Base-by-base conservation (phyloP, 1,140 invertebrate species). In the Leptopilina boulardi region DNA sequence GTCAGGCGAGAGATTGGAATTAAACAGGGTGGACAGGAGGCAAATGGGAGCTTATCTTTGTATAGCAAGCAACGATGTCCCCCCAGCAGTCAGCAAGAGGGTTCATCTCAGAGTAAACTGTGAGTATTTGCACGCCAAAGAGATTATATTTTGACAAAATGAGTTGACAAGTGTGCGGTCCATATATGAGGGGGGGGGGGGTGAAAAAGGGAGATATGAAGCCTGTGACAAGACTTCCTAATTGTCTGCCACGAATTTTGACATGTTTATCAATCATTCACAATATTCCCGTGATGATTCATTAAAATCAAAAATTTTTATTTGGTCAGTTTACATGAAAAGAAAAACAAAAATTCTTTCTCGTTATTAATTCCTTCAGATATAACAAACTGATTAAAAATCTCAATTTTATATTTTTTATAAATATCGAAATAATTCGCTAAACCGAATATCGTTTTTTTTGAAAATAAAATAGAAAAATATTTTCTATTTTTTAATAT, bases 11-110 rank as follows among this genome's bases (percentile, higher is more conserved):
- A 92, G 88, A 70, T 91, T 95, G 75, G 92, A 93, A 81, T 91
- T 96, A 81, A 92, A 92, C 77, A 93, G 92, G 82, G 92, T 95
- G 80, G 94, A 94, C 78, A 91, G 94, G 34, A 91, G 92, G 79
- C 94, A 95, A 91, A 95, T 95, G 94, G 94, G 94, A 8, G 94
- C 94, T 72, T 95, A 95, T 88, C 92, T 95, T 78, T 95, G 94
- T 89, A 95, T 95, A 84, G 94, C 94, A 10, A 94, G 92, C 82
- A 95, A 95, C 85, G 95, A 95, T 79, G 94, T 95, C 11, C 95
- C 94, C 3, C 95, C 95, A 38, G 94, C 94, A 41, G 94, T 95
- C 78, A 95, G 94, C 91, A 95, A 95, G 88, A 89, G 94, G 75
- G 94, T 96, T 82, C 93, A 94, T 86, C 92, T 96, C 30, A 94